Evolutionary conservation across 2,797 vertebrate species (phyloP).

Genomic region (Anolis apletophallus): DNA sequence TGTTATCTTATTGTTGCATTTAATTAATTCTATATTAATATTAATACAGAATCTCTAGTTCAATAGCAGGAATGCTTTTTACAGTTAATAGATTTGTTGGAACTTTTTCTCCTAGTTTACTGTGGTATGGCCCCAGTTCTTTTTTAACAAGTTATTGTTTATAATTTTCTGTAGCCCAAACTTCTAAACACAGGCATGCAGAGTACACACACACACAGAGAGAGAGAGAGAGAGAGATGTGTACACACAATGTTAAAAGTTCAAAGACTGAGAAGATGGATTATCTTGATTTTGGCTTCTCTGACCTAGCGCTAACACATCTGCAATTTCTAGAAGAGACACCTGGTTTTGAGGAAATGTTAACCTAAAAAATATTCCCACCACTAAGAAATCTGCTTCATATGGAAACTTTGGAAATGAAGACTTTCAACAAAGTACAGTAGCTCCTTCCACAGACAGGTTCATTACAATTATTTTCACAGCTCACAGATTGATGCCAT

Average conservation of each 20-base stretch:
- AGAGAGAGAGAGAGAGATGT: too few species aligned
- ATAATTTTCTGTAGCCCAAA: background rate
- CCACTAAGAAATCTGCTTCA: background rate
- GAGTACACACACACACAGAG: background rate
- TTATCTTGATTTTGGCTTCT: background rate
- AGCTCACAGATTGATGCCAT: background rate
- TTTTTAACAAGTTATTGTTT: background rate
- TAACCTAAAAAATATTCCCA: background rate
- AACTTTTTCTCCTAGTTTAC: background rate
- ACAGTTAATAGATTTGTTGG: background rate
- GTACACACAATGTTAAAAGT: background rate
- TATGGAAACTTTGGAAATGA: background rate
- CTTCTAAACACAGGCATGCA: background rate
- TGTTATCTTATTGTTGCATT: background rate
- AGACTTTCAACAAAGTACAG: background rate
- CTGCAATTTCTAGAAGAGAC: background rate
- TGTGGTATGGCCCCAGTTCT: background rate
- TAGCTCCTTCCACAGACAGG: background rate
- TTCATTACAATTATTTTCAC: background rate
- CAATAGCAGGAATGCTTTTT: background rate
- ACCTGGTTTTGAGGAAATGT: background rate
- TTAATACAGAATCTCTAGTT: too few species aligned
- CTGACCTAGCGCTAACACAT: background rate
- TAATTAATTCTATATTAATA: background rate
- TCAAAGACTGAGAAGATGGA: background rate